These are phyloP conservation scores for Tupaia tana DNA, from an alignment of 2,113 vertebrate genomes.

Conservation along the genomic window DNA sequence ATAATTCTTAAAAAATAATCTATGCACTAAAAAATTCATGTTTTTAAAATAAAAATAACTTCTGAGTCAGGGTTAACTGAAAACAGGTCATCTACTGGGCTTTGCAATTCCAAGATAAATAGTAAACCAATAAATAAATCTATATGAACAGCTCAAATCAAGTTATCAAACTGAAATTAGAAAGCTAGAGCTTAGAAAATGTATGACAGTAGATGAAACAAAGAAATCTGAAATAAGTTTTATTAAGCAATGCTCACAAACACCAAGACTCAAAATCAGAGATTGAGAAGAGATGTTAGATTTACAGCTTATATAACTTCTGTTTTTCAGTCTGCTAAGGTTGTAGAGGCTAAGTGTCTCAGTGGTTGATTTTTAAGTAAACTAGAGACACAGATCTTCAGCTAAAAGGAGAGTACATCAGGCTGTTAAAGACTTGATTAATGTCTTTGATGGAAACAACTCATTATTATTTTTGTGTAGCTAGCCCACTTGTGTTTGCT, in stretches of 20 bases:
- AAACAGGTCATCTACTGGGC: background rate
- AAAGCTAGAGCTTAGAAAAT: conserved; percentile 2
- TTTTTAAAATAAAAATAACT: background rate
- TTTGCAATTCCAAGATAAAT: conserved; percentile 12
- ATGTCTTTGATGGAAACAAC: background rate
- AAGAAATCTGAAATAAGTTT: background rate
- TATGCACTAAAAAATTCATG: background rate
- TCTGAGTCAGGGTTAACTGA: background rate
- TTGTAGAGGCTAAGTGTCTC: background rate
- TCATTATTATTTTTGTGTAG: background rate
- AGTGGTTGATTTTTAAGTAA: conserved; percentile 33
- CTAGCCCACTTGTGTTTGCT: background rate
- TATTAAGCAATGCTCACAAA: conserved; percentile 32
- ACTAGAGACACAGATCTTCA: background rate
- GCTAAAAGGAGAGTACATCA: background rate
- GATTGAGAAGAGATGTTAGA: background rate
- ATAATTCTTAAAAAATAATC: no score
- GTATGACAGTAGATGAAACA: background rate
- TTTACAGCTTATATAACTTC: background rate
- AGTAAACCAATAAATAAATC: background rate
- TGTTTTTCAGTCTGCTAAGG: background rate
- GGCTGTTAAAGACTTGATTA: background rate
- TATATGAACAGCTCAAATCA: background rate
- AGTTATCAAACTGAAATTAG: background rate
- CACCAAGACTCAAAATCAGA: background rate